Conservation (phyloP, 2,888 invertebrate species). For the Rhopalosiphum nymphaeae region DNA sequence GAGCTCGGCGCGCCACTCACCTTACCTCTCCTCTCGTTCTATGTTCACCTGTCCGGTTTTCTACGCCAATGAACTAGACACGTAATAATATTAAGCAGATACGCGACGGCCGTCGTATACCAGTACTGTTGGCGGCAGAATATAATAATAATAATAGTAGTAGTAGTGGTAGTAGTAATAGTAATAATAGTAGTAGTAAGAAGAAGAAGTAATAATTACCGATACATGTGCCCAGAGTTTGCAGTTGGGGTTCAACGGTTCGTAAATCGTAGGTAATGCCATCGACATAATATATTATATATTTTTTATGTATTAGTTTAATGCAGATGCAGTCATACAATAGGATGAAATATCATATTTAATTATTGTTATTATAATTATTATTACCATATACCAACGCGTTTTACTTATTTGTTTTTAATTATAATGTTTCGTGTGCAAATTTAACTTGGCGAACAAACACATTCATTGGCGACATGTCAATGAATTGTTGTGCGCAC, state of each 20-base stretch:
- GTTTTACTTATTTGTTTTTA: neutral
- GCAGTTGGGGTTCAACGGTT: neutral
- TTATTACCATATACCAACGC: neutral
- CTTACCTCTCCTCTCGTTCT: slow-evolving; percentile 27
- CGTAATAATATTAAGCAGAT: slow-evolving; percentile 43
- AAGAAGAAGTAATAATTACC: slow-evolving; percentile 1
- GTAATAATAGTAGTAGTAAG: neutral
- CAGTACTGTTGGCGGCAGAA: neutral
- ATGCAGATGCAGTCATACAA: neutral
- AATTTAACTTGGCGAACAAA: neutral
- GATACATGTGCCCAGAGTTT: neutral
- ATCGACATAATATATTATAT: neutral
- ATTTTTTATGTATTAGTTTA: neutral
- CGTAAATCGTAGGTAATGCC: neutral
- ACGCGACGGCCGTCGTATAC: slow-evolving; percentile 1
- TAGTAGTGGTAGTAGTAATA: slow-evolving; percentile 15
- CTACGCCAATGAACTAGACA: slow-evolving; percentile 47
- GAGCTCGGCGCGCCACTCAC: slow-evolving; percentile 47
- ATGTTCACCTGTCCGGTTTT: slow-evolving; percentile 60
- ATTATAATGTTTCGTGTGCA: neutral
- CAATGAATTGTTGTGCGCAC: neutral
- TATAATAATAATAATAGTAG: neutral
- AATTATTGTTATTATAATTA: neutral
- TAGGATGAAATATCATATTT: neutral
- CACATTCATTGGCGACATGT: neutral